These are phyloP conservation scores for Larimichthys crocea DNA, from an alignment of 2,113 vertebrate genomes.

Conservation along the genomic window DNA sequence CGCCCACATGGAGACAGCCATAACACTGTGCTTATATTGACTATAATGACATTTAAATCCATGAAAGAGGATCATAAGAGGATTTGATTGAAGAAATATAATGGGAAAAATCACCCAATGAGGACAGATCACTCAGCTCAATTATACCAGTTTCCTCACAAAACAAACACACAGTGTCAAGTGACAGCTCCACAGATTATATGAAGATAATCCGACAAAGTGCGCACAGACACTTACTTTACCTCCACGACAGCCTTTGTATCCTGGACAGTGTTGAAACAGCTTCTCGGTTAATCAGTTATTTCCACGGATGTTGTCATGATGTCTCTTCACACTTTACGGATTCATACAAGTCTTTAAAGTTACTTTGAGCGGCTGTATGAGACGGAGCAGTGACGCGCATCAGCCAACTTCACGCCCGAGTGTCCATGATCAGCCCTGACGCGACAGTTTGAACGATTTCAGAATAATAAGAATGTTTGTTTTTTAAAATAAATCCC, in stretches of 20 bases:
- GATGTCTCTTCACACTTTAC: constrained; percentile 21
- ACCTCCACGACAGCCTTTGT: constrained; percentile 46
- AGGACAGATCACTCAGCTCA: background rate
- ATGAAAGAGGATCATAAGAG: background rate
- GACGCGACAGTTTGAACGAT: accelerated
- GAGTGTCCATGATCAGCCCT: background rate
- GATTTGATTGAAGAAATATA: background rate
- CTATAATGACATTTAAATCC: background rate
- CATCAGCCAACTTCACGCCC: background rate
- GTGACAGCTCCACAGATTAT: constrained; percentile 47
- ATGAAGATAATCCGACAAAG: constrained; percentile 60
- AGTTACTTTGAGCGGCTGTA: background rate
- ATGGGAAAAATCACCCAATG: background rate
- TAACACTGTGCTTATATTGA: background rate
- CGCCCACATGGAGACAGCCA: background rate
- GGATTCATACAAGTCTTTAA: constrained; percentile 6
- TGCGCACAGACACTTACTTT: constrained; percentile 64
- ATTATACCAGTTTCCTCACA: background rate
- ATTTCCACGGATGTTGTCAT: constrained; percentile 47
- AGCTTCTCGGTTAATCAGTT: constrained; percentile 16
- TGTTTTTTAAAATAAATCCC: background rate
- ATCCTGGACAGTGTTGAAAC: background rate
- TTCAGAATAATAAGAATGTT: background rate
- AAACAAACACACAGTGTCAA: background rate
- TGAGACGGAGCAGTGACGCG: background rate